Percentiles rank a stretch among this genome's conserved stretches.
These are phyloP conservation scores for Grantiella picta DNA, from an alignment of 2,113 vertebrate species.

Conservation along the genomic window DNA sequence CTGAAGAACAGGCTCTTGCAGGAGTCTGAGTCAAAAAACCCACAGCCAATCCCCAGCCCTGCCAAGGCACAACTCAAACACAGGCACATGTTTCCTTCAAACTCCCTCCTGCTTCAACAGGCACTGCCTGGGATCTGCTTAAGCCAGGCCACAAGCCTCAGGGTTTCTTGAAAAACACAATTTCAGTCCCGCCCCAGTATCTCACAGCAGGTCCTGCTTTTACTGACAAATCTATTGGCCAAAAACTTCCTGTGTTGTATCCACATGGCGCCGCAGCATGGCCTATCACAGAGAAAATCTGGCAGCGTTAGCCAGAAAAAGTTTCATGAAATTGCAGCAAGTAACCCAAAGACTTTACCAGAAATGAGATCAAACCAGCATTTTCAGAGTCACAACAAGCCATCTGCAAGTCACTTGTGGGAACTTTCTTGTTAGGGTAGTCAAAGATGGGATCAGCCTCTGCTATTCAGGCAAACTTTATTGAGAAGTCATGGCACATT, in stretches of 20 bases:
- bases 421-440: not conserved
- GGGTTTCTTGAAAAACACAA: not conserved
- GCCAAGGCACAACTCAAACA: not conserved
- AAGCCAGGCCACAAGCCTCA: not conserved
- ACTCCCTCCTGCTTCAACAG: fast-evolving
- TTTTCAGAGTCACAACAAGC: not conserved
- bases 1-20: not conserved
- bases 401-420: not conserved
- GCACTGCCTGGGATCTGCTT: not conserved
- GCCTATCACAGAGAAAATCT: not conserved
- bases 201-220: not conserved
- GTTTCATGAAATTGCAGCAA: not conserved
- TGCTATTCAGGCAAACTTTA: not conserved
- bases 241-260: not conserved
- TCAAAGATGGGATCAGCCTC: not conserved
- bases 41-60: not conserved
- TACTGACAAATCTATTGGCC: not conserved
- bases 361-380: not conserved
- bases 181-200: not conserved
- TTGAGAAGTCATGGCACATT: not conserved
- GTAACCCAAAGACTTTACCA: not conserved
- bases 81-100: not conserved
- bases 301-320: not conserved
- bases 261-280: not conserved
- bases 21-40: not conserved